These are phyloP conservation scores for Sylvietta virens DNA, from an alignment of 2,113 vertebrate genomes.

Conservation along the genomic window DNA sequence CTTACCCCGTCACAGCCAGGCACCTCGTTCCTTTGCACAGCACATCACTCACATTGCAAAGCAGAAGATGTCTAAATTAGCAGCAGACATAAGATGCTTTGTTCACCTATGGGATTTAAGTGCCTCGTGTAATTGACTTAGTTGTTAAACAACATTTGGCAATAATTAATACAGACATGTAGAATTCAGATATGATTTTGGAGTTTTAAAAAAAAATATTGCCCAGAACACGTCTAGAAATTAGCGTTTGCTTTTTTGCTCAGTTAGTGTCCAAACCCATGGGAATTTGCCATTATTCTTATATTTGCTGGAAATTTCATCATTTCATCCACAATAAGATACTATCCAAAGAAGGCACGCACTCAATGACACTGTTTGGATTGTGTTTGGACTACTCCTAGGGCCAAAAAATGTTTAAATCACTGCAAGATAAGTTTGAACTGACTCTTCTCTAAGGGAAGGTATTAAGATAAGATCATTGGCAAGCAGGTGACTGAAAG, in stretches of 20 bases:
- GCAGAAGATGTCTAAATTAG: neutral
- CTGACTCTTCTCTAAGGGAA: neutral
- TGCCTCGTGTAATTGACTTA: neutral
- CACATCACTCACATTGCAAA: neutral
- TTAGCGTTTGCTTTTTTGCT: neutral
- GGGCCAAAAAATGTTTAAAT: neutral
- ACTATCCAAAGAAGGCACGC: neutral
- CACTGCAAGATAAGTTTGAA: neutral
- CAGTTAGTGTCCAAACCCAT: neutral
- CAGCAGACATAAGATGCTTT: neutral
- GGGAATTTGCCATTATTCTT: neutral
- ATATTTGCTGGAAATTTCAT: neutral
- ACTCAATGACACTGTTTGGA: neutral
- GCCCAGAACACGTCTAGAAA: neutral
- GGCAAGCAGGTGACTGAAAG: neutral
- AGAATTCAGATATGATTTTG: neutral
- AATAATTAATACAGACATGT: neutral
- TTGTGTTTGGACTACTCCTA: neutral
- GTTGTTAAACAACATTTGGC: neutral
- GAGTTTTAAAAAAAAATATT: neutral
- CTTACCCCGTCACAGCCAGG: neutral
- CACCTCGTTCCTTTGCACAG: fast-evolving
- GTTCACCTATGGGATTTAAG: neutral
- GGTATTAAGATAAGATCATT: neutral
- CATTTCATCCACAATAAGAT: neutral